These are phyloP conservation scores for Petrocephalus schoutedeni DNA, from an alignment of 2,797 vertebrate genomes.

Conservation along the genomic window DNA sequence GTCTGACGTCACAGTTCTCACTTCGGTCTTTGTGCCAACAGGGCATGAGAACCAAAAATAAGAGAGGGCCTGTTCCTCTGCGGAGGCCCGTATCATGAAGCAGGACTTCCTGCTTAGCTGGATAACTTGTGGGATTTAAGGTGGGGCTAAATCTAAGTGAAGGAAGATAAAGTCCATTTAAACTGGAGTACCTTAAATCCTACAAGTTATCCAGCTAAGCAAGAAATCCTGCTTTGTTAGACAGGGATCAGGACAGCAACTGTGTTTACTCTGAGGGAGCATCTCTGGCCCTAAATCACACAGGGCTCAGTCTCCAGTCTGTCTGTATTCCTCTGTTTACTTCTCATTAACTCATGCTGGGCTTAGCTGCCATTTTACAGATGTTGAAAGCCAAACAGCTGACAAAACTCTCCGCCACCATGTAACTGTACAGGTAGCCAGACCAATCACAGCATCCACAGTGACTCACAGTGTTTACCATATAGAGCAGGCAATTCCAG, in stretches of 20 bases:
- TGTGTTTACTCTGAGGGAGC: not conserved
- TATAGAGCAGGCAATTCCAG: not conserved
- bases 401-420: not conserved
- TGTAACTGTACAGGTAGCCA: not conserved
- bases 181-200: not conserved
- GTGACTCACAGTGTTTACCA: not conserved
- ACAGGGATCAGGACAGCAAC: not conserved
- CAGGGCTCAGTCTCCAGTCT: not conserved
- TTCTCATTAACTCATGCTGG: not conserved
- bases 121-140: not conserved
- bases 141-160: not conserved
- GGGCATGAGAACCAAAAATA: not conserved
- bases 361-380: not conserved
- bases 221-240: not conserved
- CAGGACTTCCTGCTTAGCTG: not conserved
- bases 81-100: not conserved
- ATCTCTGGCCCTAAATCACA: not conserved
- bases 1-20: not conserved
- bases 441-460: not conserved
- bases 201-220: not conserved
- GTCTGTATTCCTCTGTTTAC: not conserved
- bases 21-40: not conserved
- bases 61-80: not conserved
- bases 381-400: not conserved
- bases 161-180: not conserved